Base-by-base conservation (phyloP, 1,140 invertebrate species). In the Drosophila aff. region DNA sequence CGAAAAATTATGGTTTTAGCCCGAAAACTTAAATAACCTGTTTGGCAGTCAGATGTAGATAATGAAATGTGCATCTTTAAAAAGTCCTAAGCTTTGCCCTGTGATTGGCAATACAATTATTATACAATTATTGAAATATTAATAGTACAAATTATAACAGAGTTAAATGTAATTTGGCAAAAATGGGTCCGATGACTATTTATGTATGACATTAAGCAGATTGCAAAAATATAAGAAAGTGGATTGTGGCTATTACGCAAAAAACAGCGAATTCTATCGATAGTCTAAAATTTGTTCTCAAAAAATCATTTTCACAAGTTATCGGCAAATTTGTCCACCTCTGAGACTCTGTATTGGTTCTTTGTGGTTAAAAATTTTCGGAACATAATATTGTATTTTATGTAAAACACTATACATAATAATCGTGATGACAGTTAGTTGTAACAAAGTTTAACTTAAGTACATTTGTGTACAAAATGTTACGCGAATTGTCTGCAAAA, bases 281-380 rank as follows among this genome's bases (percentile, higher is more conserved):
- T 73, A 73, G 38, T 36, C 43, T 26, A 2, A 36, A 41, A 49
- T 66, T 40, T 3, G 62, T 53, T 66, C 59, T 53, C 47, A 49
- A 13, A 63, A 75, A 49, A 49, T 64, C 26, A 43, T 41, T 38
- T 58, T 36, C 36, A 8, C 23, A 23, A 61, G 33, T 59, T 71
- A 66, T 94, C 73, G 68, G 43, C 60, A 61, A 60, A 47, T 23
- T 73, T 61, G 93, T 66, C 93, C 94, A 59, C 92, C 79, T 77
- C 89, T 91, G 53, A 73, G 67, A 60, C 53, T 73, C 46, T 72
- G 71, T 76, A 76, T 69, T 77, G 55, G 49, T 77, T 78, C 75
- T 78, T 77, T 76, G 74, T 76, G 74, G 74, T 77, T 69, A 77
- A 77, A 66, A 77, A 77, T 52, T 77, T 69, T 78, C 64, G 74